A percentile compares a stretch with the other conserved stretches of the same genome.
Conservation (phyloP, 2,888 invertebrate species). For the Gortyna flavago region DNA sequence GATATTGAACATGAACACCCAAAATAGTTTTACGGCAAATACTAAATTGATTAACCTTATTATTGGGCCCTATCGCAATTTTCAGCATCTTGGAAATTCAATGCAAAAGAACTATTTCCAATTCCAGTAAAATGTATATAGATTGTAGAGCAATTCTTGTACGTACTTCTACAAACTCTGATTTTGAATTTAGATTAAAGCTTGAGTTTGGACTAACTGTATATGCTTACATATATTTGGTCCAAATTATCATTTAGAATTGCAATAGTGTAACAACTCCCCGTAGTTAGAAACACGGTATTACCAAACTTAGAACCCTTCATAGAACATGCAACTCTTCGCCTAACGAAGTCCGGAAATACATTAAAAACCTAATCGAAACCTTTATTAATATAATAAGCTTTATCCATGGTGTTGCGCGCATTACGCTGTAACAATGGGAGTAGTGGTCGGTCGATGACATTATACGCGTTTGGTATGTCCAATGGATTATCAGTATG, state of each 20-base stretch:
- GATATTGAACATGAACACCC: background rate
- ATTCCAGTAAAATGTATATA: background rate
- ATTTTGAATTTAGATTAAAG: background rate
- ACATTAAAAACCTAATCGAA: slow-evolving; percentile 2
- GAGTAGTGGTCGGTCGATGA: slow-evolving; percentile 76
- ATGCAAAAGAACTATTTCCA: background rate
- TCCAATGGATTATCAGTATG: slow-evolving; percentile 63
- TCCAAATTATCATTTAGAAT: background rate
- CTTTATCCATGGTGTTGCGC: slow-evolving; percentile 43
- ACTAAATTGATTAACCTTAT: background rate
- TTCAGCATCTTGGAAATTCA: background rate
- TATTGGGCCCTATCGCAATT: background rate
- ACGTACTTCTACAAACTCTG: background rate
- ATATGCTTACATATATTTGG: background rate
- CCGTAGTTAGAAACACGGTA: background rate
- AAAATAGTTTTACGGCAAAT: background rate
- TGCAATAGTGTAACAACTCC: background rate
- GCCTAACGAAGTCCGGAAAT: background rate
- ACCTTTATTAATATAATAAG: slow-evolving; percentile 33
- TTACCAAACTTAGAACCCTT: background rate
- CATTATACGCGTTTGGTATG: slow-evolving; percentile 74
- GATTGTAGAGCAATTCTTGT: background rate
- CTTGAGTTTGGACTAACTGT: background rate
- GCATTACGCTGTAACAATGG: slow-evolving; percentile 71
- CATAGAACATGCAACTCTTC: background rate